Base-by-base conservation (phyloP, 2,113 vertebrate species). In the Takifugu flavidus region DNA sequence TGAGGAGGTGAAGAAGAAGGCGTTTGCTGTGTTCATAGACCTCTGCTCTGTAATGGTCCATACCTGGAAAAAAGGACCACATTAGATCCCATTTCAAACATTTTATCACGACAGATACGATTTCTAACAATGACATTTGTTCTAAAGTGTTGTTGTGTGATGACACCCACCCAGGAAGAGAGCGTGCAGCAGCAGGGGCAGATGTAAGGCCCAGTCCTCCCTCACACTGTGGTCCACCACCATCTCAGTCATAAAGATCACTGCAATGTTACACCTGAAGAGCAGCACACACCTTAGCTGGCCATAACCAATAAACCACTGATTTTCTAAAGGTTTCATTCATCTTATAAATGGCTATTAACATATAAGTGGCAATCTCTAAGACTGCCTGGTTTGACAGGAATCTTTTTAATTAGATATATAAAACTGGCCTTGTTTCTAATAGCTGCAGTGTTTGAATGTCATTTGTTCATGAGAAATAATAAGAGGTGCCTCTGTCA, bases 181-280 rank as follows among this genome's bases (percentile, higher is more conserved):
- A 6, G 97, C 97, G 27, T 99, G 96, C 14, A 99, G 90, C 20
- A 99, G 82, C 13, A 99, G 85, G 0, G 96, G 96, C 3, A 99
- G 91, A 61, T 99, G 97, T 42, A 98, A 90, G 29, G 96, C 95
- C 97, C 97, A 99, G 62, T 99, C 97, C 80, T 98, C 96, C 83
- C 96, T 92, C 67, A 99, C 95, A 29, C 96, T 98, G 89, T 98
- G 96, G 83, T 99, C 97, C 79, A 96, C 96, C 75, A 99, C 95
- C 96, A 99, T 97, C 82, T 98, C 97, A 7, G 97, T 96, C 96
- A 98, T 97, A 74, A 98, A 98, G 78, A 99, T 98, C 64, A 98
- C 96, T 34, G 96, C 97, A 62, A 99, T 95, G 69, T 98, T 99
- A 75, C 97, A 99, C 88, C 97, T 99, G 78, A 44, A 13, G 28